Base-by-base conservation (phyloP, 2,888 invertebrate species). In the Netelia fuscicornis region DNA sequence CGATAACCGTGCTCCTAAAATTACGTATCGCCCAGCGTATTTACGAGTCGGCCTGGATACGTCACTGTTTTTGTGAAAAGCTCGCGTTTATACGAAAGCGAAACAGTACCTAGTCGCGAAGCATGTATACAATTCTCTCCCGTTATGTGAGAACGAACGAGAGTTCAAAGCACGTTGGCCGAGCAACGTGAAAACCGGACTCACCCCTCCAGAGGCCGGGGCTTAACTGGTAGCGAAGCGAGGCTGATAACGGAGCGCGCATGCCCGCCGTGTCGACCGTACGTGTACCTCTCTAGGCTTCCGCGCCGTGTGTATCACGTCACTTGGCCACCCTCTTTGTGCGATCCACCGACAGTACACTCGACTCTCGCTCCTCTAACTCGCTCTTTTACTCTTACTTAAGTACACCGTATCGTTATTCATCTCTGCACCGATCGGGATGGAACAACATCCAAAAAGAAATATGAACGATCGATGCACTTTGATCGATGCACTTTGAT, bases 141-240 rank as follows among this genome's bases (percentile, higher is more conserved):
- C 3, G 37, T 37, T 44, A 9, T 65, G n/a, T 71, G 37, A 52
- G 42, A 60, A n/a, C 62, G 58, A 65, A 85, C 81, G 81, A 76
- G 81, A 76, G 81, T 65, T 30, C 37, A 17, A 72, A 72, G 62
- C 83, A 86, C 87, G 83, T 76, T 82, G 82, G 71, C 79, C 65
- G 74, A 79, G 67, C 80, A 74, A 83, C 68, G 87, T 82, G 76
- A 87, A 89, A 76, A 87, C 91, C 90, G 91, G 91, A 89, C 88
- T 89, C 88, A 91, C 92, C 92, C 92, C 91, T 90, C 85, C 87
- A 85, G 89, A 89, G 85, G 89, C 90, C 90, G 92, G 92, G 91
- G 91, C 90, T 90, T 88, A 89, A 93, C 93, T 93, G 91, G 92
- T 87, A 87, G 86, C 81, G 85, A 89, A 89, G 83, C 88, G 87